These are phyloP conservation scores for Desmophyllum pertusum DNA, from an alignment of 92 coral and sea anemone genomes.

Conservation along the genomic window DNA sequence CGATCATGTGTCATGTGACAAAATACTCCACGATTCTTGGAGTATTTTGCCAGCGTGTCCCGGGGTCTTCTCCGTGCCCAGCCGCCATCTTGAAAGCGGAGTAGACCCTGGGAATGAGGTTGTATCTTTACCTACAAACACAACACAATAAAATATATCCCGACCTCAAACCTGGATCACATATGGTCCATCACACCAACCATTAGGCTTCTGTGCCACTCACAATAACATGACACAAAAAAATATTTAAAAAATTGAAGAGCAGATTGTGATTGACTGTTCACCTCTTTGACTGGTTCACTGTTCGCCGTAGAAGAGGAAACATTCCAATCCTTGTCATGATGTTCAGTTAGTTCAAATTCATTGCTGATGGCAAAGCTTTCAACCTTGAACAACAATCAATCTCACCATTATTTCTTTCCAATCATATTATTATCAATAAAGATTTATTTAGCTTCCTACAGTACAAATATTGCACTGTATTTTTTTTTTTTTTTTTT, in stretches of 20 bases:
- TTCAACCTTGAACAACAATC: constrained; percentile 50
- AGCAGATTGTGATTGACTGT: neutral
- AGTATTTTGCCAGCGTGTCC: too few relatives aligned
- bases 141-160: neutral
- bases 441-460: too few relatives aligned
- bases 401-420: too few relatives aligned
- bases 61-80: too few relatives aligned
- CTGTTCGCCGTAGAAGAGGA: constrained; percentile 1
- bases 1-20: too few relatives aligned
- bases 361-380: constrained; percentile 42
- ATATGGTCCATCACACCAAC: neutral
- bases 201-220: neutral
- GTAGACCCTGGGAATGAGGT: too few relatives aligned
- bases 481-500: too few relatives aligned
- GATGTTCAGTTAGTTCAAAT: constrained; percentile 63
- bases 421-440: too few relatives aligned
- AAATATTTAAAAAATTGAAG: neutral
- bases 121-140: neutral
- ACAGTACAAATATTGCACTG: too few relatives aligned
- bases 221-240: neutral
- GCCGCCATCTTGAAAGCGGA: too few relatives aligned
- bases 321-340: constrained; percentile 67
- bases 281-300: constrained; percentile 21
- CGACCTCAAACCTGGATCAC: neutral
- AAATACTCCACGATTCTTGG: too few relatives aligned